Base-by-base conservation (phyloP, 2,888 invertebrate genomes). In the Tipula lateralis region DNA sequence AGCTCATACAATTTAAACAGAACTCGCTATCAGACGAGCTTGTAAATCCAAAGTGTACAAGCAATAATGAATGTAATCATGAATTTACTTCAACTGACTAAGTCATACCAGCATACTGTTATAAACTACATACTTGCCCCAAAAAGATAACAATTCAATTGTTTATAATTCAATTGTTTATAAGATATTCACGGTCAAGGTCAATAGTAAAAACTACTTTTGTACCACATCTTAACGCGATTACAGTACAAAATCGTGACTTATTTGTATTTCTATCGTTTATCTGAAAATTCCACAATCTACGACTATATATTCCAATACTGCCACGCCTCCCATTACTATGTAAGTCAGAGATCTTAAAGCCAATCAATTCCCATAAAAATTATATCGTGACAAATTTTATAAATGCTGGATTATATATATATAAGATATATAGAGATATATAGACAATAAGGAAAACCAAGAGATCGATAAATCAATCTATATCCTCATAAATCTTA, bases 341-440 rank as follows among this genome's bases (percentile, higher is more conserved):
- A 16, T 44, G 16, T 16, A 16, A 1, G 16, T 50, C 5, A n/a
- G 16, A 16, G 44, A 50, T 50, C n/a, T 16, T n/a, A 50, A 66
- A 66, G 66, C 24, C 66, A 66, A 66, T 66, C 66, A 66, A 66
- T 66, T 66, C 66, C 24, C 66, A 66, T 66, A 66, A 66, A 66
- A 66, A 24, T 66, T 66, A 66, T 66, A 66, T 66, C 66, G 66
- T 66, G 66, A 66, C 66, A 66, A 66, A 66, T 66, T 66, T 66
- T 66, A 66, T 66, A 50, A 19, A 7, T 4, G 24, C 66, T 19
- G 66, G 66, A 66, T 66, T 2, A 24, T 66, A n/a, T n/a, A n/a
- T n/a, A n/a, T n/a, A n/a, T n/a, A n/a, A n/a, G n/a, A n/a, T n/a
- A n/a, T n/a, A n/a, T n/a, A n/a, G n/a, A n/a, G n/a, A n/a, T n/a